Conservation (phyloP, 2,797 vertebrate genomes). For the Melanotaenia boesemani region DNA sequence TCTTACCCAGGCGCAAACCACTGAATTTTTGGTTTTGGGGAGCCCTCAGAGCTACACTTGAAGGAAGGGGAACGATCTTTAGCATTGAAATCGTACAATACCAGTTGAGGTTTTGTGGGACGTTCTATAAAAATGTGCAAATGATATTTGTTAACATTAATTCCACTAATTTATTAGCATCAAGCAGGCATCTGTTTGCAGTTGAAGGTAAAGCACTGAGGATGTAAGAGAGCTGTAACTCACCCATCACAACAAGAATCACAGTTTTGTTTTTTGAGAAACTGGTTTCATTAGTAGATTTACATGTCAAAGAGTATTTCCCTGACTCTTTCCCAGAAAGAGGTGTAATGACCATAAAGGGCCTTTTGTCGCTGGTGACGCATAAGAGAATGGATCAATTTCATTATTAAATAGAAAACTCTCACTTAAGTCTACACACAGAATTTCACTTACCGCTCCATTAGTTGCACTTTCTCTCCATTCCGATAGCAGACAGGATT, state of each 20-base stretch:
- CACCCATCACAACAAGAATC: slow-evolving; percentile 78
- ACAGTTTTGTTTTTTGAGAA: slow-evolving; percentile 75
- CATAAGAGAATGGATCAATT: neutral
- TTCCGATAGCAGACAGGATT: slow-evolving; percentile 50
- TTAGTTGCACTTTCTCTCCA: neutral
- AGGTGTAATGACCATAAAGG: slow-evolving; percentile 67
- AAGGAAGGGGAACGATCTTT: fast-evolving
- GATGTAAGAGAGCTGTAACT: slow-evolving; percentile 30
- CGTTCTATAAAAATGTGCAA: slow-evolving; percentile 49
- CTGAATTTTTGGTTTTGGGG: slow-evolving; percentile 78
- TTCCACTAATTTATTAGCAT: neutral
- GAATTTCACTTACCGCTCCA: slow-evolving; percentile 38
- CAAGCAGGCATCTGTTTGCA: neutral
- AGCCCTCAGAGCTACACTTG: slow-evolving; percentile 83
- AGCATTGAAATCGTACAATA: fast-evolving
- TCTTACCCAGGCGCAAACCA: slow-evolving; percentile 73
- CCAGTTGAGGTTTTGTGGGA: slow-evolving; percentile 72
- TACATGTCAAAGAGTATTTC: slow-evolving; percentile 81
- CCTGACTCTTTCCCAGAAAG: slow-evolving; percentile 82
- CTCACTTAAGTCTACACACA: neutral
- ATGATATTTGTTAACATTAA: neutral
- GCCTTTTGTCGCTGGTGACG: slow-evolving; percentile 30
- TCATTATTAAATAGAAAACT: neutral
- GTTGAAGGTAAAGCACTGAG: neutral
- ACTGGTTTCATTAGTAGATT: slow-evolving; percentile 47